phyloP scores from a whole-genome alignment of 2,113 vertebrate genomes.

The Budorcas taxicolor region DNA sequence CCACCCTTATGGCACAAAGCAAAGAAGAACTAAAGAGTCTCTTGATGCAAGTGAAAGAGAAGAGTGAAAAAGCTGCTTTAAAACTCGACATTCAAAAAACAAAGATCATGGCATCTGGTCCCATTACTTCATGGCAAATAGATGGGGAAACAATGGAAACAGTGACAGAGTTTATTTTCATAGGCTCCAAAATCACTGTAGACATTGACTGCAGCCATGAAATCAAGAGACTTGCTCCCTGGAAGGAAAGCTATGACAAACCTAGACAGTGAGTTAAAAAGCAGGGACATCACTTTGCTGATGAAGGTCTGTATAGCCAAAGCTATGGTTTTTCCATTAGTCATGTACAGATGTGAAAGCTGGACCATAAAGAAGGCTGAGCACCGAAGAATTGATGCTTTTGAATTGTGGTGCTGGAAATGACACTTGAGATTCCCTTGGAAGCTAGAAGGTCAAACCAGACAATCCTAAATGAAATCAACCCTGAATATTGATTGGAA shows the following conservation, averaged over 20 bases:
- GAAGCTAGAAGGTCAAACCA: background rate
- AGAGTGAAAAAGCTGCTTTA: background rate
- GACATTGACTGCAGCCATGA: background rate
- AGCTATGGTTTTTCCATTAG: background rate
- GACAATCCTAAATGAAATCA: background rate
- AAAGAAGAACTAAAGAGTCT: background rate
- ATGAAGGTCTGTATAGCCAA: background rate
- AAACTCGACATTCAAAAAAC: background rate
- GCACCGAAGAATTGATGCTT: background rate
- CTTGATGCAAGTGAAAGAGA: background rate
- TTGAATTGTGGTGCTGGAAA: background rate
- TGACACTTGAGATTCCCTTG: background rate
- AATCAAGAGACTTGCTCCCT: background rate
- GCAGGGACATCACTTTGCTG: background rate
- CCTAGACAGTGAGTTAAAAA: background rate
- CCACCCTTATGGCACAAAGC: background rate
- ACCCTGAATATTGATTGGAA: background rate
- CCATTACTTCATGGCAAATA: background rate
- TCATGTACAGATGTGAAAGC: background rate
- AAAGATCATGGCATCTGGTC: background rate
- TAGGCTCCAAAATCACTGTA: background rate
- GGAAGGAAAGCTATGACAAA: background rate
- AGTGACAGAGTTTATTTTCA: background rate
- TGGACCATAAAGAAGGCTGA: background rate
- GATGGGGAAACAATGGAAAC: background rate